Evolutionary conservation across 2,797 vertebrate genomes (phyloP), one percentile per base, ranked within the genome.

Genomic region (Trachurus trachurus): DNA sequence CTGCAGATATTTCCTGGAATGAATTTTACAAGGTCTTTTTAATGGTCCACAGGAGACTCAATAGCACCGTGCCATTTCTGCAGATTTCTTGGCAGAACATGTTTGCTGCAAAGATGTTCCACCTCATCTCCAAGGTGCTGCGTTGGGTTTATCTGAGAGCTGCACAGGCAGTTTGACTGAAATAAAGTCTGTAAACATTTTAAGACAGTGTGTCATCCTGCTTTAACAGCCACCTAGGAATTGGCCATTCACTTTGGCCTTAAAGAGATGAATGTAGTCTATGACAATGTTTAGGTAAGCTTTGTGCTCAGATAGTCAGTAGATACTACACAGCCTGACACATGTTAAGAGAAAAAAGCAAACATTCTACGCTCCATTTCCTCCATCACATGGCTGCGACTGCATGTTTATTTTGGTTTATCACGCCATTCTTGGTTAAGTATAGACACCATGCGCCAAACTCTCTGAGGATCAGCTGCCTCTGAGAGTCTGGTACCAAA

Each of bases 381-480:
- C 68, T 64, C 29, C 72, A 71, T 37, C 65, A 9, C 10, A 4
- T 42, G 31, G 39, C 52, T 37, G 39, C 45, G 49, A 29, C 2
- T 37, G n/a, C 29, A 2, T 71, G 71, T 58, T 50, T 76, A 64
- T 59, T 75, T 67, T 3, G 26, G 29, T 63, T 77, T 17, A 58
- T 73, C 52, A 16, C 1, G 1, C 5, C 42, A 52, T 29, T 68
- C 50, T 53, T 0, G 22, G 57, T 71, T 66, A 70, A 66, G 58
- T 70, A 15, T 39, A 58, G 66, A 77, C 15, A 11, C 70, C 1
- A 12, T 11, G n/a, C 31, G 47, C 19, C 65, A 73, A 65, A 74
- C 22, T 72, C 44, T 49, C 53, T 50, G 22, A 49, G 47, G 66
- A 85, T 74, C 60, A n/a, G 52, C 69, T 58, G 58, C 66, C 74